Evolutionary conservation across 2,797 vertebrate genomes (phyloP), one percentile per base, ranked within the genome.

Genomic region (Acipenser ruthenus): DNA sequence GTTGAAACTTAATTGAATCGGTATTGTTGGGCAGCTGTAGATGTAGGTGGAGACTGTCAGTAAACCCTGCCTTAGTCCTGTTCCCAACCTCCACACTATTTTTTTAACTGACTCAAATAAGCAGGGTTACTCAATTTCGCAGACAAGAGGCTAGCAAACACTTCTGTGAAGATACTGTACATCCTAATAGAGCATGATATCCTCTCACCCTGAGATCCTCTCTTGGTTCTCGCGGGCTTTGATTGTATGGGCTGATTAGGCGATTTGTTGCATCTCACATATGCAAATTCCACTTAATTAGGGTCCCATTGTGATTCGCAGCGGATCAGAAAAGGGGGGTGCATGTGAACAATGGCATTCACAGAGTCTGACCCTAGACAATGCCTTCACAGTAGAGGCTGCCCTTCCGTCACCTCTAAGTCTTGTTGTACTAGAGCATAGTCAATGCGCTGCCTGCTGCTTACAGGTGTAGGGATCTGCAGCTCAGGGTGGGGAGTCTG

Each of bases 191-290:
- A 58, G 11, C 9, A 10, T n/a, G 55, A 10, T 58, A 58, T 58
- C 55, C 70, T 62, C 68, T 51, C 67, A 71, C 62, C 10, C 60
- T 37, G 15, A 23, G 50, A 10, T 76, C 75, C 66, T 73, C 73
- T 68, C 70, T 60, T 8, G 10, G 64, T 8, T 15, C 66, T 37
- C 6, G 53, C 23, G 9, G 10, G 53, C n/a, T 64, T 50, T 58
- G 23, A 37, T 72, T 59, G 52, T 66, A 12, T 47, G 53, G 67
- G 70, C 63, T 77, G 74, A 84, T 80, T 78, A 83, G 77, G 74
- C 84, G 80, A 84, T 82, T 84, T 86, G 79, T 86, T 88, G 75
- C 71, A 77, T 82, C 80, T 83, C 79, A 80, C 80, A 82, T 75
- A 87, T 87, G 80, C 74, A 81, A 86, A 86, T 86, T 74, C 67